Evolutionary conservation across 1,140 invertebrate genomes (phyloP), one percentile per base, ranked within the genome.

Genomic region (Halesus radiatus): DNA sequence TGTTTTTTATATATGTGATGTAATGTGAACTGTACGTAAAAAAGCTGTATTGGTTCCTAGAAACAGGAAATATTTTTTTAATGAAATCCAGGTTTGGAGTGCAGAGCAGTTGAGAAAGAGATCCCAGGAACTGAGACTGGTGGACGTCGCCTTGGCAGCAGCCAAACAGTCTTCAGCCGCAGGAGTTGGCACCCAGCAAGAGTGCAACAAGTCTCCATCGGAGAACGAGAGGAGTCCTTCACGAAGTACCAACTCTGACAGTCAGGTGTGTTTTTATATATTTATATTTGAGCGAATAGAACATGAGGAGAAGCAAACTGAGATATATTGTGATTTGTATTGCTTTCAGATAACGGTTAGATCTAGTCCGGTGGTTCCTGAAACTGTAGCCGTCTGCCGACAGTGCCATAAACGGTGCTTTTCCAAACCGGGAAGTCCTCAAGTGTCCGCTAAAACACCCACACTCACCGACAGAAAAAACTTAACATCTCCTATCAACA

Each of bases 371-470:
- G 86, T 92, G 83, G 89, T 92, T 74, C 90, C 92, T 81, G 92
- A 93, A 88, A 91, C 91, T 76, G 88, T 93, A 83, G 90, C 92
- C 52, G 92, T 94, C 10, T 94, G 93, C 86, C 91, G 92, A 80
- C 92, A 94, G 84, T 94, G 93, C 85, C 93, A 94, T 84, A 94
- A 93, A 87, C 94, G 93, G 83, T 94, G 93, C 87, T 88, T 92
- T 85, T 88, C 90, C 52, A 91, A 89, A 83, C 89, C 89, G 75
- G 89, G 89, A 64, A 90, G 89, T 85, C 89, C 89, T 13, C 73
- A 80, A 56, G 74, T 83, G 10, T 78, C 81, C 6, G 26, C 72
- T 3, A 83, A 83, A 77, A 73, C 78, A 16, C 70, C 75, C 13
- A 76, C 64, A 13, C 73, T 62, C 26, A 32, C 50, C n/a, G 82